Evolutionary conservation across 1,140 invertebrate species (phyloP), one percentile per base, ranked within the genome.

Genomic region (Pseudoatta argentina): DNA sequence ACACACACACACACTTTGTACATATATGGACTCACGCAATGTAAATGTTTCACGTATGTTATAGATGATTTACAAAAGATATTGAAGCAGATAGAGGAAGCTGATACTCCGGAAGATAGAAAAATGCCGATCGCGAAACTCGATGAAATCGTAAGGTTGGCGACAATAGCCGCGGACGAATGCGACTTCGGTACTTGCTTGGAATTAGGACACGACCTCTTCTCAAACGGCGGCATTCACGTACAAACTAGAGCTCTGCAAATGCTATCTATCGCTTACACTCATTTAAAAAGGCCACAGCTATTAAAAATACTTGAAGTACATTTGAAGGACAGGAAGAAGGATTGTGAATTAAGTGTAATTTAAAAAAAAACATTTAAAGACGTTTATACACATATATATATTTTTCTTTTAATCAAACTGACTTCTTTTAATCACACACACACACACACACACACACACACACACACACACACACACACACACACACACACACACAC

Each of bases 181-280:
- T 98, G 98, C 93, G 98, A 99, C 94, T 99, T 98, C 95, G 98
- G 98, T 0, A 98, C 98, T 71, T 97, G 98, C 6, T 92, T 99
- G 2, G 98, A 99, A 95, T 95, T 98, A 39, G 98, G 98, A 0
- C 96, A 98, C 53, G 97, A 98, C 94, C 93, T 99, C 21, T 98
- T 99, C 92, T 97, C 96, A 85, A 97, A 96, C 91, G 98, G 98
- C 0, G 94, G 96, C 77, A 93, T 96, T 72, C 94, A 96, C 77
- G 95, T 99, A 61, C 97, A 99, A 94, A 94, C 95, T 34, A 96
- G 96, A 71, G 96, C 97, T 2, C 92, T 96, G 44, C 96, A 96
- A 86, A 95, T 98, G 86, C 94, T 99, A 10, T 95, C 96, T 27
- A 96, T 97, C n/a, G 97, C 97, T 1, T 99, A 99, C 94, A 96